These are phyloP conservation scores for Pongo abelii DNA, from an alignment of 2,113 vertebrate genomes.

Conservation along the genomic window DNA sequence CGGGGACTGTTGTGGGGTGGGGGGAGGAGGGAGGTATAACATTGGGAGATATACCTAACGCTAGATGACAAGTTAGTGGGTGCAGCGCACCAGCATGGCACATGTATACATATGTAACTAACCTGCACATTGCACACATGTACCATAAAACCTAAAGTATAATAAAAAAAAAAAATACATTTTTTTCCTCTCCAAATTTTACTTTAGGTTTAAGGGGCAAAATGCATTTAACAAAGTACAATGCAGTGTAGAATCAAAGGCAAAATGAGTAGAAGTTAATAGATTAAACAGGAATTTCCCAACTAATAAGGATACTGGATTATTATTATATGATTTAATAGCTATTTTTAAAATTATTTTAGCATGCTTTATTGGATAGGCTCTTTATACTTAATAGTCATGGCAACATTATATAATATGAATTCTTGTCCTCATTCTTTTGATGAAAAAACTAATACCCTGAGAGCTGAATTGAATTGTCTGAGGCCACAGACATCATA, in stretches of 20 bases:
- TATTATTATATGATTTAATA: not conserved
- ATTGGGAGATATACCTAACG: too few relatives aligned
- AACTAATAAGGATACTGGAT: not conserved
- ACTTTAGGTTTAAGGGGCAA: not conserved
- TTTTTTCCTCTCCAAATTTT: too few relatives aligned
- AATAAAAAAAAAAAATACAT: too few relatives aligned
- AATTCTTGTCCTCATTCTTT: not conserved
- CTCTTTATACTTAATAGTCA: not conserved
- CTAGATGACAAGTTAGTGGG: too few relatives aligned
- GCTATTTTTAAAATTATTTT: not conserved
- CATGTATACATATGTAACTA: too few relatives aligned
- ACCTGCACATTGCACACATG: too few relatives aligned
- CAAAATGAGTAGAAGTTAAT: not conserved
- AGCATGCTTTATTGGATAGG: not conserved
- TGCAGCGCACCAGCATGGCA: too few relatives aligned
- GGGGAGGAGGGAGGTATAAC: too few relatives aligned
- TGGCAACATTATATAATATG: not conserved
- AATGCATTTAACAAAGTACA: not conserved
- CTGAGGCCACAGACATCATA: not conserved
- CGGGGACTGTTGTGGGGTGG: too few relatives aligned
- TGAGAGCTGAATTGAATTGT: not conserved
- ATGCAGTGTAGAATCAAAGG: not conserved
- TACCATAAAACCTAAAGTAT: too few relatives aligned
- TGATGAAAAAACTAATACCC: not conserved
- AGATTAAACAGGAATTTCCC: not conserved